A percentile compares a stretch with the other conserved stretches of the same genome.
Evolutionary conservation across 2,113 vertebrate genomes (phyloP).

Genomic region (Megaleporinus macrocephalus): DNA sequence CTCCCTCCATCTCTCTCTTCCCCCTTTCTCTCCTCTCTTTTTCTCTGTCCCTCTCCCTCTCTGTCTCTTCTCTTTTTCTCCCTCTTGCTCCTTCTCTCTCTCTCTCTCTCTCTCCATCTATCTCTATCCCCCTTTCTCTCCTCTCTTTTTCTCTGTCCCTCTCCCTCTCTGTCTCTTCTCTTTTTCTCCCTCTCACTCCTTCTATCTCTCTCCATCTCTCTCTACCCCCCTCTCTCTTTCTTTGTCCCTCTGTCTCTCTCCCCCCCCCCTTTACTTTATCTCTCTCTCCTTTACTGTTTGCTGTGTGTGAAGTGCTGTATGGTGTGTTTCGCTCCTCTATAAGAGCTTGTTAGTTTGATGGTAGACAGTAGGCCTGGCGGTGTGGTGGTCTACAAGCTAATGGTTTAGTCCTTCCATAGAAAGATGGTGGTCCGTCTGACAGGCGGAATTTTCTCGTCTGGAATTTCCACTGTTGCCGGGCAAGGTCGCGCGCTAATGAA

Average conservation of each 20-base stretch:
- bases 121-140: too few relatives aligned
- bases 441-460: not conserved
- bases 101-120: too few relatives aligned
- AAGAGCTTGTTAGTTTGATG: slow-evolving; percentile 34
- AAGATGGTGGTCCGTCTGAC: slow-evolving; percentile 21
- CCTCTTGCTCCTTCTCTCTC: too few relatives aligned
- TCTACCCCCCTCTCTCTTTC: slow-evolving; percentile 2
- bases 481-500: slow-evolving; percentile 40
- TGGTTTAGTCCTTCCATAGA: slow-evolving; percentile 1
- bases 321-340: not conserved
- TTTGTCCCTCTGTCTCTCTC: not conserved
- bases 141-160: not conserved
- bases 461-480: slow-evolving; percentile 23
- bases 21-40: too few relatives aligned
- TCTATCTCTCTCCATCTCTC: not conserved
- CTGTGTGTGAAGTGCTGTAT: not conserved
- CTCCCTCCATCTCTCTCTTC: too few relatives aligned
- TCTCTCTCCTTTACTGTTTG: slow-evolving; percentile 11
- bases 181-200: not conserved
- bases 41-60: too few relatives aligned
- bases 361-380: not conserved
- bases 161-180: slow-evolving; percentile 9
- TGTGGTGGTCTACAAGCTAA: slow-evolving; percentile 25
- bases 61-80: too few relatives aligned
- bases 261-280: not conserved